Conservation (phyloP, 1,140 invertebrate species). For the Microplitis mediator region DNA sequence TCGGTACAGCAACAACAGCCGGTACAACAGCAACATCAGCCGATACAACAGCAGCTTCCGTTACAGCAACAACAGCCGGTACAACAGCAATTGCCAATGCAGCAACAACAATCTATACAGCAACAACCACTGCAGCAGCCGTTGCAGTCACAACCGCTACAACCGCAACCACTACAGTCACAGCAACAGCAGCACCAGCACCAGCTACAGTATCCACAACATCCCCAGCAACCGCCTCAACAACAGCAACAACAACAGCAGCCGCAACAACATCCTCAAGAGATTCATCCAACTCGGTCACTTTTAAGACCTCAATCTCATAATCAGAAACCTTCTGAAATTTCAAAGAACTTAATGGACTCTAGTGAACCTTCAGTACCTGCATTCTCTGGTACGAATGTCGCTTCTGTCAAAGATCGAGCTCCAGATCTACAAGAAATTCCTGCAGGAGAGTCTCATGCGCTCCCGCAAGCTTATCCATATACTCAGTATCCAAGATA, state of each 20-base stretch:
- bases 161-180: slow-evolving; percentile 2
- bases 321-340: slow-evolving; percentile 23
- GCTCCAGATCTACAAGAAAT: slow-evolving; percentile 32
- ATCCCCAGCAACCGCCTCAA: slow-evolving; percentile 31
- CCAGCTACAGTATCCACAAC: too few relatives aligned
- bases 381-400: neutral
- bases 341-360: slow-evolving; percentile 11
- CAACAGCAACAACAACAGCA: slow-evolving; percentile 38
- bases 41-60: too few relatives aligned
- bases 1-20: too few relatives aligned
- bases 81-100: too few relatives aligned
- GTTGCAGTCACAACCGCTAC: slow-evolving; percentile 39
- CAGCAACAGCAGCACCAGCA: too few relatives aligned
- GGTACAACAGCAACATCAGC: too few relatives aligned
- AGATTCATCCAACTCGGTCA: slow-evolving; percentile 40
- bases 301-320: slow-evolving; percentile 32
- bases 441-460: slow-evolving; percentile 40
- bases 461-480: slow-evolving; percentile 52
- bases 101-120: too few relatives aligned
- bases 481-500: slow-evolving; percentile 59
- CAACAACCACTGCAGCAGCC: slow-evolving; percentile 27
- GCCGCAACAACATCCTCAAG: slow-evolving; percentile 37
- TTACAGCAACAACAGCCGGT: too few relatives aligned
- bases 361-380: neutral
- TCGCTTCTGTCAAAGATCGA: slow-evolving; percentile 12